Conservation (phyloP, 2,113 vertebrate genomes). For the Calyptomena viridis region DNA sequence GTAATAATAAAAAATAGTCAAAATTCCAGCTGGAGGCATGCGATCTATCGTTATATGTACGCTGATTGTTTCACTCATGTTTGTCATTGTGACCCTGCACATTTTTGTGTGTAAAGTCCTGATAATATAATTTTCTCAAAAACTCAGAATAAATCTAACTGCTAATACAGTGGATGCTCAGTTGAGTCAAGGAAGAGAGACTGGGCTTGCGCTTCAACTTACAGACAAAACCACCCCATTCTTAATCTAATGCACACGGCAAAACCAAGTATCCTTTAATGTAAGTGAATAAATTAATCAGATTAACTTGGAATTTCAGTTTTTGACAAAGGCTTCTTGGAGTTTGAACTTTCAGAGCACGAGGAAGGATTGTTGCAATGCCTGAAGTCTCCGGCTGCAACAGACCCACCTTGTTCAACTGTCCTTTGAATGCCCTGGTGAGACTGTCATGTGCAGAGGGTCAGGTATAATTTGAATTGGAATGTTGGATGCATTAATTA, state of each 20-base stretch:
- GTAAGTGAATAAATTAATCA: slow-evolving; percentile 13
- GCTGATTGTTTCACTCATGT: neutral
- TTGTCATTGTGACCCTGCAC: neutral
- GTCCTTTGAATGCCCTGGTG: neutral
- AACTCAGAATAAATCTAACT: neutral
- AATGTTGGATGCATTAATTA: neutral
- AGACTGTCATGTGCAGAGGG: neutral
- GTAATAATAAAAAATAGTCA: neutral
- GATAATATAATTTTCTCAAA: neutral
- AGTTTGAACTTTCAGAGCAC: neutral
- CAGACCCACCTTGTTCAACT: neutral
- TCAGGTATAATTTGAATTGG: neutral
- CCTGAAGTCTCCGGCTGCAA: neutral
- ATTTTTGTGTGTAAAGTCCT: neutral
- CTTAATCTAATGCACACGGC: neutral
- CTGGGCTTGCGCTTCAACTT: neutral
- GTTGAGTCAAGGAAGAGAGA: neutral
- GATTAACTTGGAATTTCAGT: slow-evolving; percentile 24
- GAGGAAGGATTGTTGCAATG: neutral
- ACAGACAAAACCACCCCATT: neutral
- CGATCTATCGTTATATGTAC: neutral
- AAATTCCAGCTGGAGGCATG: neutral
- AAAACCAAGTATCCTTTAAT: neutral
- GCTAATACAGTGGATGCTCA: neutral
- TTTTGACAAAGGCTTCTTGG: slow-evolving; percentile 22